A percentile compares a stretch with the other conserved stretches of the same genome.
Evolutionary conservation across 2,797 vertebrate species (phyloP).

Genomic region (Myoxocephalus aenaeus): DNA sequence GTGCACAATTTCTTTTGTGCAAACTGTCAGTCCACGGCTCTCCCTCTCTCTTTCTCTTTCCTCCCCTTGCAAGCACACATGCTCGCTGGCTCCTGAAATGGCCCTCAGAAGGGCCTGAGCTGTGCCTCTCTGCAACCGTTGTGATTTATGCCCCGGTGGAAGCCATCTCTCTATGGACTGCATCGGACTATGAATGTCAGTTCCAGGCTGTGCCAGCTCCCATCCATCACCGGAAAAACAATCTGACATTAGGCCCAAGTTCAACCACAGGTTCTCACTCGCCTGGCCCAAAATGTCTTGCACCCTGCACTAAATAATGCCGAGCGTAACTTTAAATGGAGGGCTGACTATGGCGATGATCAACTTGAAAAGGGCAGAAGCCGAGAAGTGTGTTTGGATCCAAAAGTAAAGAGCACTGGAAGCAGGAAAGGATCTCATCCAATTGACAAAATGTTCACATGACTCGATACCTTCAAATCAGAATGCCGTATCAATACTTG

Average conservation of each 20-base stretch:
- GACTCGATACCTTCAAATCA: background rate
- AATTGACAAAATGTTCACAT: background rate
- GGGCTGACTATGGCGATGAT: background rate
- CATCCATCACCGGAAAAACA: slow-evolving; percentile 69
- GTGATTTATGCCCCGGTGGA: slow-evolving; percentile 73
- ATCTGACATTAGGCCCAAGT: slow-evolving; percentile 67
- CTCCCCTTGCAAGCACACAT: slow-evolving; percentile 30
- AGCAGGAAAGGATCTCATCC: background rate
- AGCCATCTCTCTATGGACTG: slow-evolving; percentile 69
- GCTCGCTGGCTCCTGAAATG: slow-evolving; percentile 58
- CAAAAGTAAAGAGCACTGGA: background rate
- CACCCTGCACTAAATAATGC: slow-evolving; percentile 23
- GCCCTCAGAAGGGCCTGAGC: slow-evolving; percentile 54
- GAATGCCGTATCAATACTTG: background rate
- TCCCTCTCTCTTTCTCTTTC: slow-evolving; percentile 8
- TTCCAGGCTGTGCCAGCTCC: slow-evolving; percentile 62
- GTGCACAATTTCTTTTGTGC: slow-evolving; percentile 47
- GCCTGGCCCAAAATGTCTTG: slow-evolving; percentile 13
- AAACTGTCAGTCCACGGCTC: slow-evolving; percentile 35
- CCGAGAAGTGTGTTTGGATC: background rate
- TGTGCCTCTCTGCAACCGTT: slow-evolving; percentile 45
- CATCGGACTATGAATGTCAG: slow-evolving; percentile 76
- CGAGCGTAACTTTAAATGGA: slow-evolving; percentile 15
- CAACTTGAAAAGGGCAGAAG: background rate
- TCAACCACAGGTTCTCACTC: slow-evolving; percentile 54